Conservation (phyloP, 2,113 vertebrate species). For the Grammomys dolichurus region DNA sequence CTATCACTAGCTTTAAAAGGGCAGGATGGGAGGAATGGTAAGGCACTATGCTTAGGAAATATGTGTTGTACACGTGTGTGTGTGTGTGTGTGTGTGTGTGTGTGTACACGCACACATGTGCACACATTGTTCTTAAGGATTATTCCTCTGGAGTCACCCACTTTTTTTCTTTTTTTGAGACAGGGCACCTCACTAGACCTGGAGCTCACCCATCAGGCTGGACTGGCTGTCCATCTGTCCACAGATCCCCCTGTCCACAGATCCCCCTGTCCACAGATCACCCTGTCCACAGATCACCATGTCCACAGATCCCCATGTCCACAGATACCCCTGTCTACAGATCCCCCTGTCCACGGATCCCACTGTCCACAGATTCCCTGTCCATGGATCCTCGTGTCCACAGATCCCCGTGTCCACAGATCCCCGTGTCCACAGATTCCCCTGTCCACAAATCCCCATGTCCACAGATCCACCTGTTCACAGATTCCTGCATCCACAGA, state of each 20-base stretch:
- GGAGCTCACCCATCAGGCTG: background rate
- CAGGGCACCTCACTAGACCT: background rate
- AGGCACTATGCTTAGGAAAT: background rate
- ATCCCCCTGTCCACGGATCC: background rate
- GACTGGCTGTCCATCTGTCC: background rate
- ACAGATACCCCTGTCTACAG: too few species aligned
- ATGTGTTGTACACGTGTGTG: too few species aligned
- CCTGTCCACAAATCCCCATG: too few species aligned
- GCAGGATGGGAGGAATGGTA: background rate
- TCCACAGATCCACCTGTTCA: background rate
- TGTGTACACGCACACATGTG: fast-evolving
- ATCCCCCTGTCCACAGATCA: too few species aligned
- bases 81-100: too few species aligned
- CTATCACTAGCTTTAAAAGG: background rate
- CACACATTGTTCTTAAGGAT: background rate
- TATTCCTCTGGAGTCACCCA: background rate
- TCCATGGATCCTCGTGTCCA: too few species aligned
- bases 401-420: too few species aligned
- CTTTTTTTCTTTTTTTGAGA: background rate
- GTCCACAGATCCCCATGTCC: background rate
- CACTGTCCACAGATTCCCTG: background rate
- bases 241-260: background rate
- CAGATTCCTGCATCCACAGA: too few species aligned
- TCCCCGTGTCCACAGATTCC: too few species aligned
- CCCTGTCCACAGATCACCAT: background rate